Base-by-base conservation (phyloP, 1,140 invertebrate species). In the Diploscapter pachys region DNA sequence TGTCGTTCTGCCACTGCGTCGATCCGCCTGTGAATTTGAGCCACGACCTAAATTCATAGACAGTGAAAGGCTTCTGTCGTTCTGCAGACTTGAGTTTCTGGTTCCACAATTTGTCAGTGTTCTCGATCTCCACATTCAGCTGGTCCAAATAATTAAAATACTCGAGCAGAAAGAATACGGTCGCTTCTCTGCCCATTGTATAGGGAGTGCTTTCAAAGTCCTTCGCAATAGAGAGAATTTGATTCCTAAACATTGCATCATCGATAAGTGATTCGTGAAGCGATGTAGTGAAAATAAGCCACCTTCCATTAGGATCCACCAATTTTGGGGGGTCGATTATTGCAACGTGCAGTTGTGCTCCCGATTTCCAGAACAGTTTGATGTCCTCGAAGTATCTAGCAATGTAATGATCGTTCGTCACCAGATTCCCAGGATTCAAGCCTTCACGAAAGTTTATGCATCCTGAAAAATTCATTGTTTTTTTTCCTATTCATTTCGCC, bases 361-460 rank as follows among this genome's bases (percentile, higher is more conserved):
- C 84, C 51, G 79, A 65, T 61, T 76, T 78, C 83, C 83, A 85
- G 57, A 85, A 85, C 4, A 76, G 57, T 66, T 85, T 85, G 72
- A 85, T 80, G 63, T 85, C 79, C 2, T 75, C 57, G 62, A 85
- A 85, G 63, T 85, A 85, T 51, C 75, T 70, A 6, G 83, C 83
- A 63, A 85, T 83, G 76, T 85, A 85, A 71, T 85, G 83, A 64
- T 80, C 72, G 63, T 79, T 73, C 3, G 84, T 86, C 48, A 85
- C 83, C 55, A 85, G 71, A 78, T 85, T 85, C 2, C 78, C 80
- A 11, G 83, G 83, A 63, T 85, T 81, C 50, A 85, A 63, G 57
- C 83, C 83, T 76, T 85, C 94, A 83, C 94, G 90, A 63, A 97
- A 91, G 73, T 91, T 91, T 0, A 91, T 92, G 0, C 94, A 90